These are phyloP conservation scores for Henricia sp. DNA, from an alignment of 53 echinoderm and acorn worm genomes.

Conservation along the genomic window DNA sequence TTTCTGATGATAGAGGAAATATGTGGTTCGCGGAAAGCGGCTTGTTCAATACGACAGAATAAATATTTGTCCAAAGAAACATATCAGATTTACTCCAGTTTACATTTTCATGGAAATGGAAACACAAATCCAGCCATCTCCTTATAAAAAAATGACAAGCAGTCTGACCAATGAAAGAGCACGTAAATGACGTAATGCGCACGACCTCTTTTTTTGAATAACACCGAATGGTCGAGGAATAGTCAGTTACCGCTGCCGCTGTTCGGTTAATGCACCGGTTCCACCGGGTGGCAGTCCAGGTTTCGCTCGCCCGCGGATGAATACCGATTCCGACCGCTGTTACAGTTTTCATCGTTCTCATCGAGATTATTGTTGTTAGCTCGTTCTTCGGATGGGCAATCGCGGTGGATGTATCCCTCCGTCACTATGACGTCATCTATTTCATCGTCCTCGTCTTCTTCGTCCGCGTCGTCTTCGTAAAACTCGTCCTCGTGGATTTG, in stretches of 20 bases:
- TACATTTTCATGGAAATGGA: no score
- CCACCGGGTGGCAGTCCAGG: slow-evolving; percentile 53
- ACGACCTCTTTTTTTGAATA: background rate
- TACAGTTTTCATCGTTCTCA: slow-evolving; percentile 21
- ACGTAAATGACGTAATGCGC: background rate
- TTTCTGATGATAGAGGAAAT: no score
- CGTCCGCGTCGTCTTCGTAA: slow-evolving; percentile 46
- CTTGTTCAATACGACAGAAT: no score
- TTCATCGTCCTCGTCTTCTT: slow-evolving; percentile 61
- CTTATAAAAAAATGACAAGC: no score
- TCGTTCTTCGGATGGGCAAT: slow-evolving; percentile 31
- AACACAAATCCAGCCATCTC: no score
- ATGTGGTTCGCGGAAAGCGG: no score
- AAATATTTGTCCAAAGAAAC: no score
- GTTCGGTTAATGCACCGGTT: slow-evolving; percentile 47
- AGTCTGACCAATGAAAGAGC: slow-evolving; percentile 3
- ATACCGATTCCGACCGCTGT: slow-evolving; percentile 16
- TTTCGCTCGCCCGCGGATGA: slow-evolving; percentile 36
- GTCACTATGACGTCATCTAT: slow-evolving; percentile 65
- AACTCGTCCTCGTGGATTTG: slow-evolving; percentile 58
- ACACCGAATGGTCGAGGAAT: slow-evolving; percentile 10
- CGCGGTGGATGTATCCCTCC: slow-evolving; percentile 51
- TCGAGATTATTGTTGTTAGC: slow-evolving; percentile 12
- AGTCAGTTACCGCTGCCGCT: background rate
- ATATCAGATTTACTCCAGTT: no score